Percentiles rank a stretch among this genome's conserved stretches.
These are phyloP conservation scores for Catajapyx aquilonaris DNA, from an alignment of 1,140 invertebrate species.

Conservation along the genomic window DNA sequence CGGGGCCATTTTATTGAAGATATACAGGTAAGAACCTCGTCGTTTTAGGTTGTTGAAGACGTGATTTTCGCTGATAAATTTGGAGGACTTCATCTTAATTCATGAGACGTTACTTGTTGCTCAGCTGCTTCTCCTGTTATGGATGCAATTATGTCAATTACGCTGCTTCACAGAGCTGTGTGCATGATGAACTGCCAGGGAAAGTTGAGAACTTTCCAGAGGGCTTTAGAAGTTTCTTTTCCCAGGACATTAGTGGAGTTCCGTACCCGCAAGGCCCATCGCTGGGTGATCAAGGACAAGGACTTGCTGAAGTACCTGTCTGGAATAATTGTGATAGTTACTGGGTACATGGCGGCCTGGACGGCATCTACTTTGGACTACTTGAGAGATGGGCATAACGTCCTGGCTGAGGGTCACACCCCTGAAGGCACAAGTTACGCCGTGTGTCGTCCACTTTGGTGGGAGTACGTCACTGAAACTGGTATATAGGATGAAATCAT, in stretches of 20 bases:
- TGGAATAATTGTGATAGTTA: slow-evolving; percentile 49
- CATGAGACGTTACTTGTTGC: too few species aligned
- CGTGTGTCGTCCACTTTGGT: slow-evolving; percentile 55
- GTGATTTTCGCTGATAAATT: too few species aligned
- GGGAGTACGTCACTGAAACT: slow-evolving; percentile 72
- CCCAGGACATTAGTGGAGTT: slow-evolving; percentile 39
- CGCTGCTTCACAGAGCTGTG: too few species aligned
- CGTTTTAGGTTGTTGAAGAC: too few species aligned
- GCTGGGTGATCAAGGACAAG: slow-evolving; percentile 65
- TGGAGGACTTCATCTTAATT: too few species aligned
- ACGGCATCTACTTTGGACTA: slow-evolving; percentile 43
- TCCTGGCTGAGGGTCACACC: slow-evolving; percentile 24
- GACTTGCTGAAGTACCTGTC: slow-evolving; percentile 60
- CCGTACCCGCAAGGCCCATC: slow-evolving; percentile 67
- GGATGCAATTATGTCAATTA: too few species aligned
- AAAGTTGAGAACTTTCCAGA: too few species aligned
- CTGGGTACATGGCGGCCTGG: slow-evolving; percentile 69
- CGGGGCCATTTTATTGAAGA: slow-evolving; percentile 68
- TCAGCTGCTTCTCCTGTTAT: too few species aligned
- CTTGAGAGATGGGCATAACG: slow-evolving; percentile 9
- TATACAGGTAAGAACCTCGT: slow-evolving; percentile 44
- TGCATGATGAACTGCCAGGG: too few species aligned
- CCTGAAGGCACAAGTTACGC: slow-evolving; percentile 27
- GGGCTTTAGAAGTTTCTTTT: neutral
- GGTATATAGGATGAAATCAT: slow-evolving; percentile 27